phyloP scores from a whole-genome alignment of 2,888 invertebrate species.

The Apocheima hispidaria region DNA sequence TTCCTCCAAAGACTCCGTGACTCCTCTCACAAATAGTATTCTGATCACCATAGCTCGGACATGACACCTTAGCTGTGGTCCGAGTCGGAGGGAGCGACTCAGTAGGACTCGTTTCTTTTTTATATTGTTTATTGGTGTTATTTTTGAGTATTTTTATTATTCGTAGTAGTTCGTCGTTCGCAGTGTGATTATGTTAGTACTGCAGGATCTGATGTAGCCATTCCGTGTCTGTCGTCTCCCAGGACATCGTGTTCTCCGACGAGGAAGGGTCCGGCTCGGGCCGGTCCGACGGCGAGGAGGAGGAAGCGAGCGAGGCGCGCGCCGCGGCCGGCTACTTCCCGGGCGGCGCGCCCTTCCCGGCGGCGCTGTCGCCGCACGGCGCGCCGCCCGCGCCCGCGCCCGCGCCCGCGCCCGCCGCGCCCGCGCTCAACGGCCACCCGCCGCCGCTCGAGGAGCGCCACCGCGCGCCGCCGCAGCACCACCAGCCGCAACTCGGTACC shows the following conservation, averaged over 20 bases:
- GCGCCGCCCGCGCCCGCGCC: slow-evolving; percentile 52
- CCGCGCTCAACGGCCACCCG: slow-evolving; percentile 54
- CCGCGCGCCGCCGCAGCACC: slow-evolving; percentile 29
- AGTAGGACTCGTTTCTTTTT: too few species aligned
- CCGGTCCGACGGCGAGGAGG: slow-evolving; percentile 89
- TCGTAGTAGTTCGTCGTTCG: too few species aligned
- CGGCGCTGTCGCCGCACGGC: slow-evolving; percentile 52
- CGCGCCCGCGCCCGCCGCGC: slow-evolving; percentile 51
- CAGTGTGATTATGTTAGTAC: too few species aligned
- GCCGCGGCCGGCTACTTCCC: slow-evolving; percentile 53
- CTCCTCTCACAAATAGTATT: too few species aligned
- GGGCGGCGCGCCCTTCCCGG: slow-evolving; percentile 60
- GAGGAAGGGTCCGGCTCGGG: slow-evolving; percentile 84
- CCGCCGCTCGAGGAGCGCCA: slow-evolving; percentile 45
- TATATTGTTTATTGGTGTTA: too few species aligned
- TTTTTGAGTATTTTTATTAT: too few species aligned
- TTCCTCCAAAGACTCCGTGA: too few species aligned
- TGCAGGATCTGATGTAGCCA: too few species aligned
- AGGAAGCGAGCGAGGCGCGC: slow-evolving; percentile 70
- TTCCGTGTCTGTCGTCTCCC: background rate
- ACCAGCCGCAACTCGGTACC: slow-evolving; percentile 58
- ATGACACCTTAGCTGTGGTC: too few species aligned
- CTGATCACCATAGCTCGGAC: too few species aligned
- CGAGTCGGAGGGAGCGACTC: too few species aligned
- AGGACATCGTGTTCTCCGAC: slow-evolving; percentile 87